Percentiles rank a stretch among this genome's conserved stretches.
These are phyloP conservation scores for Procambarus virginalis DNA, from an alignment of 1,140 invertebrate genomes.

Conservation along the genomic window DNA sequence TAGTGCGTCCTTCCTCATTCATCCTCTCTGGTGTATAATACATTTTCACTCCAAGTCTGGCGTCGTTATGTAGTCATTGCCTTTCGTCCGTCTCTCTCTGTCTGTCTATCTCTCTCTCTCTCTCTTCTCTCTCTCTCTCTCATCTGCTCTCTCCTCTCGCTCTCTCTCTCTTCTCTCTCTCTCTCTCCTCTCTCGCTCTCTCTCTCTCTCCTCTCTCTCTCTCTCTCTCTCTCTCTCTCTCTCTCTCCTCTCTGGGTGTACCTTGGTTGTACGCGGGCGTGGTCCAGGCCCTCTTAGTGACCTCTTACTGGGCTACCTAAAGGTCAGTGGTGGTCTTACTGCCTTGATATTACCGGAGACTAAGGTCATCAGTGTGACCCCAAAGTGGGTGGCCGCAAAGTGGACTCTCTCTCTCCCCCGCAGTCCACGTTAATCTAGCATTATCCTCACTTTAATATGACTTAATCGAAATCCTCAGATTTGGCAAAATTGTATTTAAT, in stretches of 20 bases:
- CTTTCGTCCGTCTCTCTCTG: neutral
- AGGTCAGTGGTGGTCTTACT: neutral
- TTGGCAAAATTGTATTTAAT: too few species aligned
- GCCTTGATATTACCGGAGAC: too few species aligned
- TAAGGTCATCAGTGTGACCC: too few species aligned
- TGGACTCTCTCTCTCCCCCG: too few species aligned
- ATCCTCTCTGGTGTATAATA: neutral
- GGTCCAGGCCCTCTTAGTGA: neutral
- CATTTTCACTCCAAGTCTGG: neutral
- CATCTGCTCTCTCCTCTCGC: neutral
- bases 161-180: neutral
- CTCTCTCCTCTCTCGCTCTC: neutral
- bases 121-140: slow-evolving; percentile 14
- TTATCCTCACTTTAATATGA: too few species aligned
- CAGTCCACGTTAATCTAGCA: too few species aligned
- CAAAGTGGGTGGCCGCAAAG: too few species aligned
- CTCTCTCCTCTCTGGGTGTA: neutral
- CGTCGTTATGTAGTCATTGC: neutral
- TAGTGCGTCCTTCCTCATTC: neutral
- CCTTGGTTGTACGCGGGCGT: neutral
- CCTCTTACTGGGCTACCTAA: neutral
- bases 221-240: neutral
- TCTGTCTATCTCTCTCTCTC: slow-evolving; percentile 23
- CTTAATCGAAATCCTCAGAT: too few species aligned
- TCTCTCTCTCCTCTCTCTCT: slow-evolving; percentile 10